Conservation (phyloP, 2,113 vertebrate species). For the Rhynchopsitta pachyrhyncha region DNA sequence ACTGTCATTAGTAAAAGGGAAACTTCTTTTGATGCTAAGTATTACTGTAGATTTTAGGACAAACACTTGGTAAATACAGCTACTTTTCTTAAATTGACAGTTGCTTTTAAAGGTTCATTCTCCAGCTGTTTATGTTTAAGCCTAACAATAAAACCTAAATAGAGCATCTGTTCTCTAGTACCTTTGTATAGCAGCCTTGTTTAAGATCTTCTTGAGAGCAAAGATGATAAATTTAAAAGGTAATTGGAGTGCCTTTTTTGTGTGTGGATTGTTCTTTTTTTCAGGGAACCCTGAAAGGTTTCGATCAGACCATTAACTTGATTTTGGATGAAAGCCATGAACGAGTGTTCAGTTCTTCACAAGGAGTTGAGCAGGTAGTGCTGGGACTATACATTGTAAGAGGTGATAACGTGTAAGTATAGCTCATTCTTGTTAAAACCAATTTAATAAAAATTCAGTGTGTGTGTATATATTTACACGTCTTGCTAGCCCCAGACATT, state of each 20-base stretch:
- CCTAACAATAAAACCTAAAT: neutral
- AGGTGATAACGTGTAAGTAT: constrained; percentile 97
- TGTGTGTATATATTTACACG: neutral
- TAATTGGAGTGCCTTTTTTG: neutral
- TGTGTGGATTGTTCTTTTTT: neutral
- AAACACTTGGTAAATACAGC: neutral
- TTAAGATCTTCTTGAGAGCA: neutral
- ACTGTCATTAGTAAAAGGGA: neutral
- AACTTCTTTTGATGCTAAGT: neutral
- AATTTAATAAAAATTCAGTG: neutral
- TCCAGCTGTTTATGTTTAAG: neutral
- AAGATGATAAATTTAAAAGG: neutral
- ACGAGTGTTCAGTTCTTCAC: constrained; percentile 97
- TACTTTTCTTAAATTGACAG: neutral
- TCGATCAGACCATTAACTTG: constrained; percentile 98
- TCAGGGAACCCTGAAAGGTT: constrained; percentile 96
- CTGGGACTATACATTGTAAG: constrained; percentile 96
- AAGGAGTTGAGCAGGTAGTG: constrained; percentile 98
- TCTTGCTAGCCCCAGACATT: neutral
- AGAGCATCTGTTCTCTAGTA: neutral
- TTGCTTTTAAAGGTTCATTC: neutral
- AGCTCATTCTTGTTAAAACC: neutral
- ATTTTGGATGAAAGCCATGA: constrained; percentile 99
- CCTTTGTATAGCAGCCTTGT: neutral
- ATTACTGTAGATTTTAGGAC: neutral